Evolutionary conservation across 2,797 vertebrate genomes (phyloP).

Genomic region (Diceros bicornis): DNA sequence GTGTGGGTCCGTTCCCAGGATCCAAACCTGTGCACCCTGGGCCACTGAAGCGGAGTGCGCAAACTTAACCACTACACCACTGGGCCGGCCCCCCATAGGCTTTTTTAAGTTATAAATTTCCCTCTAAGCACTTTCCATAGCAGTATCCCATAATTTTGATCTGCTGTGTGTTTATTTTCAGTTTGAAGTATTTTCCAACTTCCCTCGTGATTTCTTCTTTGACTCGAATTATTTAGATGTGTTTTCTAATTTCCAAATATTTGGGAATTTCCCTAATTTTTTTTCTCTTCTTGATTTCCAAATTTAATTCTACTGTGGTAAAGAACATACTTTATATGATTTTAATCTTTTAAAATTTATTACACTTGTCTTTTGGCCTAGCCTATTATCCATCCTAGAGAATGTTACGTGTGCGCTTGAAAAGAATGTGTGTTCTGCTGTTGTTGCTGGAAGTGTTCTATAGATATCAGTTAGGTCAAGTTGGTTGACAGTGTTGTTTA

Average conservation of each 20-base stretch:
- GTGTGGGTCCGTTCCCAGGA: too few species aligned
- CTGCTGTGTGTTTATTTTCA: conserved; percentile 49
- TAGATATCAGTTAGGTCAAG: background rate
- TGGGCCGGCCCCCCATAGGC: background rate
- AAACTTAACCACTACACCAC: too few species aligned
- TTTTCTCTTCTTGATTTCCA: background rate
- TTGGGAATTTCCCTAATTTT: conserved; percentile 23
- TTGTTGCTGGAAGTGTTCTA: background rate
- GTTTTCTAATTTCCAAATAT: conserved; percentile 24
- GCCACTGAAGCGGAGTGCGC: too few species aligned
- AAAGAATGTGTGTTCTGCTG: background rate
- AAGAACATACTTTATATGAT: conserved; percentile 7
- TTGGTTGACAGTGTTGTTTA: background rate
- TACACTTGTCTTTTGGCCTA: background rate
- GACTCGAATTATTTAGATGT: conserved; percentile 14
- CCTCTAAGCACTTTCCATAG: background rate
- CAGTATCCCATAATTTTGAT: conserved; percentile 34
- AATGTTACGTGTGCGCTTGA: background rate
- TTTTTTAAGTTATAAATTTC: background rate
- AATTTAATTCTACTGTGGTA: background rate
- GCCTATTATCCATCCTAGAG: background rate
- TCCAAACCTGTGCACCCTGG: too few species aligned
- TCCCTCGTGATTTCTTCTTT: conserved; percentile 57
- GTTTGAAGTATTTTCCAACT: conserved; percentile 40
- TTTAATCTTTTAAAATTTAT: conserved; percentile 1